A percentile compares a stretch with the other conserved stretches of the same genome.
phyloP scores from a whole-genome alignment of 2,797 vertebrate genomes.

The Pseudochromis fuscus region DNA sequence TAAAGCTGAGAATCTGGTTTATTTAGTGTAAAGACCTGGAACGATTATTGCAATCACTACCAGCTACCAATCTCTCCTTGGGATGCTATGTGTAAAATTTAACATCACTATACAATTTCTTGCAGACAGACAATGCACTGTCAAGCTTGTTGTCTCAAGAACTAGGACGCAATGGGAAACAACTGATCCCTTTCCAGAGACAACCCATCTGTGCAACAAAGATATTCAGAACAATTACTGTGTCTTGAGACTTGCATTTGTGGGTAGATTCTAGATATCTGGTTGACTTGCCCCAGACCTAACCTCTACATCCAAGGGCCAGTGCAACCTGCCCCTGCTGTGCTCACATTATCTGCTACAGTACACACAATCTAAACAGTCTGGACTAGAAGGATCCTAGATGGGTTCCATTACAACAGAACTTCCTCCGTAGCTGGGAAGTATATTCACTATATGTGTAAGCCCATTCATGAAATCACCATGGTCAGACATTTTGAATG shows the following conservation, averaged over 20 bases:
- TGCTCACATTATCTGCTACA: constrained; percentile 53
- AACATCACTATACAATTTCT: neutral
- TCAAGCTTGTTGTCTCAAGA: neutral
- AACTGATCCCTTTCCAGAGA: neutral
- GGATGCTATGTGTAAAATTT: neutral
- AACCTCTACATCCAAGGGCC: constrained; percentile 20
- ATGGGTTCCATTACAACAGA: constrained; percentile 50
- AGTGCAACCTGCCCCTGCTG: constrained; percentile 43
- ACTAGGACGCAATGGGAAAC: neutral
- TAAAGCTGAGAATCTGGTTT: constrained; percentile 9
- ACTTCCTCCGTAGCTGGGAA: constrained; percentile 15
- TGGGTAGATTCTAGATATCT: constrained; percentile 17
- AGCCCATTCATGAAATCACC: constrained; percentile 25
- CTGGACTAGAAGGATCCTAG: constrained; percentile 33
- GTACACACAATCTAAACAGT: constrained; percentile 43
- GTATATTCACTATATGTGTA: neutral
- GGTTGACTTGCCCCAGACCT: constrained; percentile 37
- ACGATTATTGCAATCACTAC: constrained; percentile 4
- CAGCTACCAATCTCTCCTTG: neutral
- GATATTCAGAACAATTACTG: neutral
- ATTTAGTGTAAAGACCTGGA: constrained; percentile 25
- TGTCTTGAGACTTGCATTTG: constrained; percentile 7
- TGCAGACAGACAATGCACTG: neutral
- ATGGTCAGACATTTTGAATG: constrained; percentile 40
- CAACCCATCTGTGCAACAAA: neutral